Percentiles rank a stretch among this genome's conserved stretches.
phyloP scores from a whole-genome alignment of 2,113 vertebrate genomes.

The Thalassoma bifasciatum region DNA sequence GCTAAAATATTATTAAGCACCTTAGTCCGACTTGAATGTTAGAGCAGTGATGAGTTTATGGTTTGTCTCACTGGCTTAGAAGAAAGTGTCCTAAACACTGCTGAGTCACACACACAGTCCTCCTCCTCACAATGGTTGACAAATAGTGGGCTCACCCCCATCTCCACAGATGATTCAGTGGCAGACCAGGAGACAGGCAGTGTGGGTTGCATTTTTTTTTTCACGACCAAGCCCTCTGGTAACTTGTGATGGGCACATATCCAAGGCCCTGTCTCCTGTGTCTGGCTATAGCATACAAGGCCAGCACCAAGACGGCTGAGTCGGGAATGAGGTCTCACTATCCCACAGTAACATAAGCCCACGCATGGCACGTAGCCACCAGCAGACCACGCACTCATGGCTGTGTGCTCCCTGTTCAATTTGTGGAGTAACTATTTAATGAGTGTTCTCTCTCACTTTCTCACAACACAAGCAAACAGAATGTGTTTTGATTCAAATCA shows the following conservation, averaged over 20 bases:
- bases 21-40: slow-evolving; percentile 5
- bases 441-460: slow-evolving; percentile 7
- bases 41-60: slow-evolving; percentile 20
- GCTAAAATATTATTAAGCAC: not conserved
- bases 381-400: slow-evolving; percentile 47
- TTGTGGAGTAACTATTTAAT: slow-evolving; percentile 40
- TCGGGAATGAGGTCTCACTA: slow-evolving; percentile 51
- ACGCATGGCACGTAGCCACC: slow-evolving; percentile 52
- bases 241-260: slow-evolving; percentile 53
- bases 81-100: slow-evolving; percentile 55
- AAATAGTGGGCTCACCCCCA: slow-evolving; percentile 57
- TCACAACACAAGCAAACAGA: not conserved
- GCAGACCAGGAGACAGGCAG: slow-evolving; percentile 44
- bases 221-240: slow-evolving; percentile 55
- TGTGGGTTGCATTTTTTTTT: slow-evolving; percentile 68
- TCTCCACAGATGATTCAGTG: slow-evolving; percentile 66
- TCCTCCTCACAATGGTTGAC: slow-evolving; percentile 60
- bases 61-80: slow-evolving; percentile 30
- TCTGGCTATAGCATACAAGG: slow-evolving; percentile 51
- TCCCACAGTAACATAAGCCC: slow-evolving; percentile 55
- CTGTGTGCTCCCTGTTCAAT: slow-evolving; percentile 39
- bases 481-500: not conserved
- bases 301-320: slow-evolving; percentile 39
- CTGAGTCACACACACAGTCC: slow-evolving; percentile 67
- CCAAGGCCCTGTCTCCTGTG: slow-evolving; percentile 64